Evolutionary conservation across 2,888 invertebrate genomes (phyloP).

Genomic region (Synergus itoensis): DNA sequence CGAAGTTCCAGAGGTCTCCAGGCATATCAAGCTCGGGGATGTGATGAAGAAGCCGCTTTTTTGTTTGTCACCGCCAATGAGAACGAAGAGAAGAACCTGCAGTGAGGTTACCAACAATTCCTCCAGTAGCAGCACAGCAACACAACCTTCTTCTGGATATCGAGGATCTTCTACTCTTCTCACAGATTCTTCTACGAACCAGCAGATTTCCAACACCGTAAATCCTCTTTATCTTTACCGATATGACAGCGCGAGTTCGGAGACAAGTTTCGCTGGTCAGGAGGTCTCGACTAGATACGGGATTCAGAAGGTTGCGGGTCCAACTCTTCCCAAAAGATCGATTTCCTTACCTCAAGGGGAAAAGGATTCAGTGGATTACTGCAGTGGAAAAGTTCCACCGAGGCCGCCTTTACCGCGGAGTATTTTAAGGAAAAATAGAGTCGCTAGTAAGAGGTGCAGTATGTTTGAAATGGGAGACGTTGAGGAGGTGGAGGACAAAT

Average conservation of each 20-base stretch:
- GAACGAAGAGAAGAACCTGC: constrained; percentile 80
- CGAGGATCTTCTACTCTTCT: constrained; percentile 91
- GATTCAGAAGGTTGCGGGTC: constrained; percentile 74
- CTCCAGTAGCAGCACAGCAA: constrained; percentile 85
- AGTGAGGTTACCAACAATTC: constrained; percentile 81
- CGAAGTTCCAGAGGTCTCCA: constrained; percentile 88
- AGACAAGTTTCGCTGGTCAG: constrained; percentile 82
- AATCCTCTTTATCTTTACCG: constrained; percentile 89
- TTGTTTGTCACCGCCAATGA: constrained; percentile 80
- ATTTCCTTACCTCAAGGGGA: constrained; percentile 80
- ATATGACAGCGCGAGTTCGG: constrained; percentile 88
- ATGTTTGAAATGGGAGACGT: constrained; percentile 88
- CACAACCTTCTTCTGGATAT: constrained; percentile 92
- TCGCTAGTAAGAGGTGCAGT: constrained; percentile 82
- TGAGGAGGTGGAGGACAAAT: constrained; percentile 78
- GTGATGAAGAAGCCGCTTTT: constrained; percentile 80
- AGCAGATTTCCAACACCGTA: constrained; percentile 77
- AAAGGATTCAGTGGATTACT: constrained; percentile 76
- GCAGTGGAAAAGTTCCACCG: constrained; percentile 80
- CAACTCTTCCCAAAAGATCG: constrained; percentile 84
- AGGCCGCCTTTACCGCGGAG: constrained; percentile 87
- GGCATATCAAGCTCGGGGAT: constrained; percentile 82
- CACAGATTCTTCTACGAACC: constrained; percentile 86
- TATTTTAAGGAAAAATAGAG: constrained; percentile 82
- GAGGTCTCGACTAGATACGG: constrained; percentile 64